These are phyloP conservation scores for Pseudobourletiella spinata DNA, from an alignment of 1,140 invertebrate species.

Conservation along the genomic window DNA sequence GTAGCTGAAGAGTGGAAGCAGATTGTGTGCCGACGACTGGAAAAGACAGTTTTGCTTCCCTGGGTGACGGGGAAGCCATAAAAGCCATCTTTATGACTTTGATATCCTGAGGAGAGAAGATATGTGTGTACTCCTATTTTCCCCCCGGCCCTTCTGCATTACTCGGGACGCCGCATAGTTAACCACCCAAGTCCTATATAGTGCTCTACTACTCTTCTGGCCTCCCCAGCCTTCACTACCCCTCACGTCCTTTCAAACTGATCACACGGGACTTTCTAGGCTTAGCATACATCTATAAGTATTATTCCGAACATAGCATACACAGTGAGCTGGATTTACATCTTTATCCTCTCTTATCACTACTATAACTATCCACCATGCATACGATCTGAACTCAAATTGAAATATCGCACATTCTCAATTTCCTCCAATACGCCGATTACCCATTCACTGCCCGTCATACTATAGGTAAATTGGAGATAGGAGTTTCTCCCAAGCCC, in stretches of 20 bases:
- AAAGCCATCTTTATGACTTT: slow-evolving; percentile 28
- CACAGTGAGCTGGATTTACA: no score
- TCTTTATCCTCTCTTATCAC: no score
- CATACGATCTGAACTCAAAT: not conserved
- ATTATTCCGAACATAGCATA: no score
- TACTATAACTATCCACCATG: not conserved
- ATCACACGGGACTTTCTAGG: not conserved
- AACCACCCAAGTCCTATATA: no score
- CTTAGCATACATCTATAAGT: not conserved
- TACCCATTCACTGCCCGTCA: no score
- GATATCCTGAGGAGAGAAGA: slow-evolving; percentile 24
- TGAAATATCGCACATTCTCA: slow-evolving; percentile 12
- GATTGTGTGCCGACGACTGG: slow-evolving; percentile 12
- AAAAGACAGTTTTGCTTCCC: slow-evolving; percentile 23
- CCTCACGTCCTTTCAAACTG: not conserved
- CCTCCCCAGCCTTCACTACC: not conserved
- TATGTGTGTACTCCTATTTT: slow-evolving; percentile 2
- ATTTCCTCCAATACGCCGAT: no score
- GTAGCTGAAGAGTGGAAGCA: no score
- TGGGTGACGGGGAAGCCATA: slow-evolving; percentile 27
- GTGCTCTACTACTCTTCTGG: no score
- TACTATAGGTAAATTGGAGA: no score
- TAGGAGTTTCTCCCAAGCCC: no score
- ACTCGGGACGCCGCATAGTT: no score
- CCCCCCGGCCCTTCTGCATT: not conserved